Base-by-base conservation (phyloP, 2,113 vertebrate genomes). In the Irena cyanogastra region DNA sequence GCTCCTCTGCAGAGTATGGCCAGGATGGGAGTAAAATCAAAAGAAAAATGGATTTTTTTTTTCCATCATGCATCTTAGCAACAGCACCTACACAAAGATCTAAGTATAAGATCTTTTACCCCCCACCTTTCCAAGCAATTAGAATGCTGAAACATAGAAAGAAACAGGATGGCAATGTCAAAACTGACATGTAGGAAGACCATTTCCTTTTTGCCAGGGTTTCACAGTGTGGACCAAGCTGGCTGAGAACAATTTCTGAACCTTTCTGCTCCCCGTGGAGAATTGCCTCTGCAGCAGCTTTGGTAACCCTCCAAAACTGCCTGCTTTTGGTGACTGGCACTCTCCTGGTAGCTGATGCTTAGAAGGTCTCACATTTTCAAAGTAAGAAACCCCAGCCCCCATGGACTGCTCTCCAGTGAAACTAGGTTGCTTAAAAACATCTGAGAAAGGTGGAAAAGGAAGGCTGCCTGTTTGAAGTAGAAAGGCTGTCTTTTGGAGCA, bases 391-490 rank as follows among this genome's bases (percentile, higher is more conserved):
- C 41, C 31, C 89, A 94, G 4, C 69, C 64, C 81, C 78, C 81
- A 54, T 17, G 24, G 49, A 74, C 30, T 83, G 33, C 64, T 92
- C 45, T 90, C 68, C 28, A n/a, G 74, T 16, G 45, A 92, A 97
- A 94, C 19, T 93, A 81, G 75, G 91, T 94, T 96, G 94, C 93
- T 94, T 69, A 94, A 86, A 93, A 95, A 81, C 81, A 94, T 85
- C 90, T 89, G 83, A 89, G 89, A 94, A 89, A 91, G 28, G 76
- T 95, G 69, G 91, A 49, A 74, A 94, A 89, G 1, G 64, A 74
- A 81, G 49, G 57, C 84, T 92, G 77, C 69, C 80, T 11, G 57
- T 95, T 94, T 96, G 90, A 94, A 96, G 92, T 87, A 77, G 75
- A 59, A 54, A 91, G 84, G 16, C 85, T 92, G 90, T 83, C 76